Evolutionary conservation across 1,140 invertebrate species (phyloP).

Genomic region (Drosophila santomea): DNA sequence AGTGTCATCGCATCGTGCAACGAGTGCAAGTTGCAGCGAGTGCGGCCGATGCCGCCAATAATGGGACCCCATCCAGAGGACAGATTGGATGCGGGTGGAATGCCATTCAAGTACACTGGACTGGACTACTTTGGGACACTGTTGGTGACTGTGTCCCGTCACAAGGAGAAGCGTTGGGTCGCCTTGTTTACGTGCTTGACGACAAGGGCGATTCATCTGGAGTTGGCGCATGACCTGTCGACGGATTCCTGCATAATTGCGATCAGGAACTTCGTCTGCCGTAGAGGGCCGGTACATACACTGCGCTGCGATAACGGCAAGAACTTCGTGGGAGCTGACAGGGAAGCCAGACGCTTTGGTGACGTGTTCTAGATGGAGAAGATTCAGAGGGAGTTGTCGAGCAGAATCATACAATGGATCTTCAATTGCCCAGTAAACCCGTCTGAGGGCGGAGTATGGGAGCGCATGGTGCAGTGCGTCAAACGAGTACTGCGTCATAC

Average conservation of each 20-base stretch:
- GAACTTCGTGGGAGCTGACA: slow-evolving; percentile 30
- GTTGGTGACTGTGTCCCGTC: slow-evolving; percentile 5
- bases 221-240: slow-evolving; percentile 13
- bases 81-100: no score
- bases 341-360: slow-evolving; percentile 8
- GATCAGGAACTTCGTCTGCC: no score
- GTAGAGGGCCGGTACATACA: no score
- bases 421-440: neutral
- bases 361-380: slow-evolving; percentile 12
- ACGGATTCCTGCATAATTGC: slow-evolving; percentile 12
- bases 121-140: slow-evolving; percentile 6
- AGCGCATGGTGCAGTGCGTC: no score
- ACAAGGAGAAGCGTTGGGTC: slow-evolving; percentile 12
- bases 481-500: neutral
- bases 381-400: neutral
- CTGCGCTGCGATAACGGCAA: slow-evolving; percentile 21
- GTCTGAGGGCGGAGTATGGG: no score
- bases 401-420: neutral
- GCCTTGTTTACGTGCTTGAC: slow-evolving; percentile 13
- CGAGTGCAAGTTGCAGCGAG: neutral
- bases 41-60: neutral
- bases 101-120: neutral
- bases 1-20: neutral
- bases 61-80: no score
- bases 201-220: slow-evolving; percentile 15